Percentiles rank a stretch among this genome's conserved stretches.
phyloP scores from a whole-genome alignment of 2,888 invertebrate species.

The Lissonota sp. region DNA sequence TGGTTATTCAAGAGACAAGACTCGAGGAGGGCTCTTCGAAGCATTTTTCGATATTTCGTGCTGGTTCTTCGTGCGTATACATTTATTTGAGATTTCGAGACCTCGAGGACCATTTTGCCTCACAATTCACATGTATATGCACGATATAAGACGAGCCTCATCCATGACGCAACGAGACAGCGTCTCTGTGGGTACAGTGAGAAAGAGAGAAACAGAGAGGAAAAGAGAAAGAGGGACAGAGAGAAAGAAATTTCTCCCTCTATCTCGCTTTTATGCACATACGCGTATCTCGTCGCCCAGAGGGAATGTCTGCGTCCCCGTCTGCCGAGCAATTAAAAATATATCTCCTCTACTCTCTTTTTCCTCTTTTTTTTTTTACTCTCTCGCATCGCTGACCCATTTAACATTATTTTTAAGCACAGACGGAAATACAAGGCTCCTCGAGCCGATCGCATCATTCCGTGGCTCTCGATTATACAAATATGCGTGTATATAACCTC shows the following conservation, averaged over 20 bases:
- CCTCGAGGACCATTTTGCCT: too few species aligned
- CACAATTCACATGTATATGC: neutral
- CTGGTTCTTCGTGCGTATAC: too few species aligned
- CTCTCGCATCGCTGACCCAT: conserved; percentile 69
- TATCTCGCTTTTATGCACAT: conserved; percentile 49
- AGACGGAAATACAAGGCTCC: conserved; percentile 72
- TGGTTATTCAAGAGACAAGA: too few species aligned
- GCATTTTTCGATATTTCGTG: too few species aligned
- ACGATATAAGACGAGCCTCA: conserved; percentile 38
- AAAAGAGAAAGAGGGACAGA: conserved; percentile 33
- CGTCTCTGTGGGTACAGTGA: conserved; percentile 38
- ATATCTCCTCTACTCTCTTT: conserved; percentile 68
- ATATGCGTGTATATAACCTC: conserved; percentile 8
- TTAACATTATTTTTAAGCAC: conserved; percentile 76
- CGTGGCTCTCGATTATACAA: conserved; percentile 47
- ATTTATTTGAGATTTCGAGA: too few species aligned
- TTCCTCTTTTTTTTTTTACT: conserved; percentile 11
- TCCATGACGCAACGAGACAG: conserved; percentile 53
- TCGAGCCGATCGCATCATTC: conserved; percentile 67
- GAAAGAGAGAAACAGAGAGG: conserved; percentile 37
- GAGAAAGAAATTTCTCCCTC: conserved; percentile 39
- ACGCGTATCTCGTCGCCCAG: conserved; percentile 32
- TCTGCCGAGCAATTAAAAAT: conserved; percentile 81
- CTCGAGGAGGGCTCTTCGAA: too few species aligned
- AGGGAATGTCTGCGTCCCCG: conserved; percentile 72